A percentile compares a stretch with the other conserved stretches of the same genome.
These are phyloP conservation scores for Eupristina koningsbergeri DNA, from an alignment of 1,140 invertebrate genomes.

Conservation along the genomic window DNA sequence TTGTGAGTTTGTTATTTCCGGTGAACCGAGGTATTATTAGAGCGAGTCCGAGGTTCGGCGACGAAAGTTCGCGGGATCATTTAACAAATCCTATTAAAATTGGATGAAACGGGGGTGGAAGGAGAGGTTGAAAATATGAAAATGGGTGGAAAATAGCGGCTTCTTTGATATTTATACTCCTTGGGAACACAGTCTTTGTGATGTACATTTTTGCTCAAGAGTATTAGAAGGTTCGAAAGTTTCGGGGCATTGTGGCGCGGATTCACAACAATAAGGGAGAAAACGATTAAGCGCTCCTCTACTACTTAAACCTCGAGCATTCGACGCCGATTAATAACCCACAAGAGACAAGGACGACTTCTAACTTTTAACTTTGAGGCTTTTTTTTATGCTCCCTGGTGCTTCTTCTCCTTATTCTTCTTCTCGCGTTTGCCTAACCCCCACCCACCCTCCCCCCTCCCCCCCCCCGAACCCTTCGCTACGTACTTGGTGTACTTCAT, in stretches of 20 bases:
- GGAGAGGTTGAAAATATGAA: not conserved
- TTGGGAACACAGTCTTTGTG: constrained; percentile 7
- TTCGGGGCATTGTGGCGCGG: constrained; percentile 9
- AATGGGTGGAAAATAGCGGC: not conserved
- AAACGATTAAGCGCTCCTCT: constrained; percentile 7
- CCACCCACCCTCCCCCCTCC: too few relatives aligned
- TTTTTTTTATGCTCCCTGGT: not conserved
- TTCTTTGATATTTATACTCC: constrained; percentile 46
- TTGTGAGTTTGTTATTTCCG: constrained; percentile 16
- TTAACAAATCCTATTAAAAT: constrained; percentile 53
- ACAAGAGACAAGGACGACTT: constrained; percentile 7
- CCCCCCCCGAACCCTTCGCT: not conserved
- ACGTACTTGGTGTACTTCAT: not conserved
- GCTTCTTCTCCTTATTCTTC: too few relatives aligned
- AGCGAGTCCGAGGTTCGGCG: not conserved
- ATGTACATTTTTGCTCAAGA: constrained; percentile 45
- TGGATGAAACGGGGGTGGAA: not conserved
- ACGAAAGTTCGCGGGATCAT: constrained; percentile 41
- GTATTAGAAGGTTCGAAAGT: constrained; percentile 37
- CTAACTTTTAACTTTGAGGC: constrained; percentile 12
- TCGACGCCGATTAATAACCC: constrained; percentile 46
- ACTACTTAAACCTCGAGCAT: constrained; percentile 14
- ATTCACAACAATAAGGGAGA: constrained; percentile 21
- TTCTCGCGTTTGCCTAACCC: too few relatives aligned
- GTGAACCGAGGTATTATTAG: not conserved